Evolutionary conservation across 2,888 invertebrate genomes (phyloP).

Genomic region (Lobophora halterata): DNA sequence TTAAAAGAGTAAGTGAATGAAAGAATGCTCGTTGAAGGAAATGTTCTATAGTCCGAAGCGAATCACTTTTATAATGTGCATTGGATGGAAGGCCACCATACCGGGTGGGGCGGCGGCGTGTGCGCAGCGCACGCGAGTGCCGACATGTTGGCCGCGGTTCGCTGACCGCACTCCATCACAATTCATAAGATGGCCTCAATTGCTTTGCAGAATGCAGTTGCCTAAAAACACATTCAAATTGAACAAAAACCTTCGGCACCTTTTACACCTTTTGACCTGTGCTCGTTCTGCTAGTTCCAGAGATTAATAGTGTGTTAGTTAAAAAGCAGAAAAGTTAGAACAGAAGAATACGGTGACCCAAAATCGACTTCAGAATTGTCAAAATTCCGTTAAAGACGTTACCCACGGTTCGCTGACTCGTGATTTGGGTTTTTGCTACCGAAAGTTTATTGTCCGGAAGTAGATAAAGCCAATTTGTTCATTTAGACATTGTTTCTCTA

Average conservation of each 20-base stretch:
- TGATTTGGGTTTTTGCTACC: constrained; percentile 12
- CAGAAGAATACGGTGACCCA: constrained; percentile 6
- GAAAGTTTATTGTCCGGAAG: constrained; percentile 11
- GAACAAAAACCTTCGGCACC: not conserved
- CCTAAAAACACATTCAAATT: constrained; percentile 24
- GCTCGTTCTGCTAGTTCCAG: too few species aligned
- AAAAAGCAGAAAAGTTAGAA: too few species aligned
- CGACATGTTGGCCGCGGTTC: constrained; percentile 52
- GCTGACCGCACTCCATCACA: constrained; percentile 50
- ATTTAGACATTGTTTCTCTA: not conserved
- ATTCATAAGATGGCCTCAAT: constrained; percentile 34
- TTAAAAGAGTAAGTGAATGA: too few species aligned
- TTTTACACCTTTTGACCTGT: too few species aligned
- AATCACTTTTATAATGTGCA: constrained; percentile 14
- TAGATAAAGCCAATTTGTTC: not conserved
- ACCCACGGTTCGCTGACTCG: constrained; percentile 11
- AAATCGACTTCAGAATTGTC: not conserved
- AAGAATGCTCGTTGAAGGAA: too few species aligned
- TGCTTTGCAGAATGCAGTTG: constrained; percentile 20
- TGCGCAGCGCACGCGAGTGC: constrained; percentile 49
- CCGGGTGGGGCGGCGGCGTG: constrained; percentile 25
- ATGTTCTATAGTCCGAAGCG: constrained; percentile 3
- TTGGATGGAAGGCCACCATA: constrained; percentile 3
- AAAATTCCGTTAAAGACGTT: constrained; percentile 13
- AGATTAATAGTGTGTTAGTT: too few species aligned